These are phyloP conservation scores for Coreoperca whiteheadi DNA, from an alignment of 2,113 vertebrate species.

Conservation along the genomic window DNA sequence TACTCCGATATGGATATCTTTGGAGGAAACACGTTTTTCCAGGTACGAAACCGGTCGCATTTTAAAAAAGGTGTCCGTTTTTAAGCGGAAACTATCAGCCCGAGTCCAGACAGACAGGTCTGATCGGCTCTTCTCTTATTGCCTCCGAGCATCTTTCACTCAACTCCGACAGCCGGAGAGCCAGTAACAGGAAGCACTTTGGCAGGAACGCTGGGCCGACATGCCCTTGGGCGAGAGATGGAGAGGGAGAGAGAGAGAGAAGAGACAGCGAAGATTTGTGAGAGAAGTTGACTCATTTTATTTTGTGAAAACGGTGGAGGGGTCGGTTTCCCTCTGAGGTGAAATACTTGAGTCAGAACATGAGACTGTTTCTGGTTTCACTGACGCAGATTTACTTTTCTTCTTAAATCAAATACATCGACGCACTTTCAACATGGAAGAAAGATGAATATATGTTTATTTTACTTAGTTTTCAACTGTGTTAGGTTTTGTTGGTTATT, in stretches of 20 bases:
- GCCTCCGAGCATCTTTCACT: conserved; percentile 70
- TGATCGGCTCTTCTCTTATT: conserved; percentile 65
- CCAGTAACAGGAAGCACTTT: conserved; percentile 70
- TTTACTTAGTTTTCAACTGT: no score
- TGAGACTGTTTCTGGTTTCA: neutral
- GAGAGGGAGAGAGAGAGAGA: neutral
- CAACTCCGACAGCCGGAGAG: conserved; percentile 59
- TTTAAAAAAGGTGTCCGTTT: conserved; percentile 39
- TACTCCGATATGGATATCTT: neutral
- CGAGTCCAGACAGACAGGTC: conserved; percentile 30
- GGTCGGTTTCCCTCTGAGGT: conserved; percentile 18
- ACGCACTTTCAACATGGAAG: neutral
- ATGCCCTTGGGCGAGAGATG: conserved; percentile 61
- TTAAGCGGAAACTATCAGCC: conserved; percentile 26
- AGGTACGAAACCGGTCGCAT: neutral
- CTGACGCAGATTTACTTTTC: neutral
- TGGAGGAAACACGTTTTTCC: neutral
- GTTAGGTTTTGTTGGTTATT: neutral
- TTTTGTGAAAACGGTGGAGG: conserved; percentile 31
- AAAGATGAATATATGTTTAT: neutral
- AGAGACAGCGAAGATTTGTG: conserved; percentile 13
- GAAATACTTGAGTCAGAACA: neutral
- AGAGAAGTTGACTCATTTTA: conserved; percentile 32
- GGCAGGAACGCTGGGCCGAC: conserved; percentile 44
- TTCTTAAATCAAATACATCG: neutral